Base-by-base conservation (phyloP, 1,140 invertebrate species). In the Gonatopus flavifemur region DNA sequence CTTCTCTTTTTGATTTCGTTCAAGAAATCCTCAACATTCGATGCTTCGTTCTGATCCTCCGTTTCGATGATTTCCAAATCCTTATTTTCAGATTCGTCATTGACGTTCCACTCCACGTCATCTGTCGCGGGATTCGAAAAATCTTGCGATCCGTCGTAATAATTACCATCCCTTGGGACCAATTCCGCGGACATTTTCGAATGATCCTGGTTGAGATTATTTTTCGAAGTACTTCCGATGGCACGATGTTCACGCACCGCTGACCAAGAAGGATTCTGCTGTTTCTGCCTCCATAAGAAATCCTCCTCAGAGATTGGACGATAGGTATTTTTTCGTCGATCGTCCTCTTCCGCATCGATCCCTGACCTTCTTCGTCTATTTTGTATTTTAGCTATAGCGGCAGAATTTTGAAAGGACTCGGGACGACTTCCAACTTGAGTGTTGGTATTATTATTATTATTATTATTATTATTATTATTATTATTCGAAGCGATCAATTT, bases 1-100 rank as follows among this genome's bases (percentile, higher is more conserved):
- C 56, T 43, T 44, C 52, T 60, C n/a, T 48, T 60, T 30, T 52
- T 58, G 30, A 76, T 49, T 2, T 74, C 67, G 2, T 66, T 58
- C 3, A 77, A 49, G 41, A 76, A 65, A 12, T 49, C 55, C n/a
- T 59, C 48, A 12, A 74, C 28, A 19, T 63, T 55, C 20, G 51
- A 28, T 2, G 45, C 48, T 0, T 39, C 49, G 1, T 55, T 35
- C 1, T 1, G 22, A 9, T 3, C 5, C 9, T 30, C 35, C 15
- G 5, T 16, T 15, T 4, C n/a, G 25, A 28, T 4, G 12, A 13
- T 6, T 43, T 24, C 15, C 13, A 16, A 18, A 15, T 58, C 45
- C 4, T 52, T 52, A 22, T 55, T 46, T 4, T 60, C 44, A 31
- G 64, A 58, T 19, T 32, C n/a, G 15, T 43, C 24, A 6, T 32